phyloP scores from a whole-genome alignment of 2,113 vertebrate species.

The Ascaphus truei region DNA sequence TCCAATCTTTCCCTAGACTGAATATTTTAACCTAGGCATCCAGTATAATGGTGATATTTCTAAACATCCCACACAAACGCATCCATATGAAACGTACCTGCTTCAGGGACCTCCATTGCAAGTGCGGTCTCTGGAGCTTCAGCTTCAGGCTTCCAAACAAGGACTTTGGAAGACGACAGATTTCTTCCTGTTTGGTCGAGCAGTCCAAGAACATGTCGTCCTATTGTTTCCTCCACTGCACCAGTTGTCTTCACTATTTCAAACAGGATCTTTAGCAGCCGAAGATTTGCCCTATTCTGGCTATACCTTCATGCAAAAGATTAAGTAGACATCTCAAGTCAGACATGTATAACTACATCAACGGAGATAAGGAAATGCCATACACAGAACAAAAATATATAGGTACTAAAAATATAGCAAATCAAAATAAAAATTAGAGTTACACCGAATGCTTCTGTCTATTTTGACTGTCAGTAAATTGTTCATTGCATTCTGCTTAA shows the following conservation, averaged over 20 bases:
- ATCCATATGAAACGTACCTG: constrained; percentile 49
- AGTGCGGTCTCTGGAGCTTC: constrained; percentile 47
- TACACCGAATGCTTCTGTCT: too few relatives aligned
- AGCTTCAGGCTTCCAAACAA: constrained; percentile 54
- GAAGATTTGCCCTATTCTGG: constrained; percentile 73
- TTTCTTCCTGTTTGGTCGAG: constrained; percentile 60
- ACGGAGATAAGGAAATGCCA: too few relatives aligned
- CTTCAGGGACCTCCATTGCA: constrained; percentile 48
- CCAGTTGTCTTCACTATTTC: constrained; percentile 88
- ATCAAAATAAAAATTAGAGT: neutral
- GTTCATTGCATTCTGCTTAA: too few relatives aligned
- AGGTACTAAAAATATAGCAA: neutral
- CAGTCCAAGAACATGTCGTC: constrained; percentile 76
- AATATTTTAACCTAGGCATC: too few relatives aligned
- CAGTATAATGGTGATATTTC: too few relatives aligned
- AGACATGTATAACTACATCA: too few relatives aligned
- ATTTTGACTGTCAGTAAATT: too few relatives aligned
- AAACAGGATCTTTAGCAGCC: constrained; percentile 76
- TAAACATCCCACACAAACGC: too few relatives aligned
- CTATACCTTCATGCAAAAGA: constrained; percentile 56
- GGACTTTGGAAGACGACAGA: constrained; percentile 46
- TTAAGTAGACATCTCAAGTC: too few relatives aligned
- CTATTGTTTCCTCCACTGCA: constrained; percentile 87
- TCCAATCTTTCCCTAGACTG: too few relatives aligned
- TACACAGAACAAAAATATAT: constrained; percentile 2